A percentile compares a stretch with the other conserved stretches of the same genome.
These are phyloP conservation scores for Periparus ater DNA, from an alignment of 2,797 vertebrate species.

Conservation along the genomic window DNA sequence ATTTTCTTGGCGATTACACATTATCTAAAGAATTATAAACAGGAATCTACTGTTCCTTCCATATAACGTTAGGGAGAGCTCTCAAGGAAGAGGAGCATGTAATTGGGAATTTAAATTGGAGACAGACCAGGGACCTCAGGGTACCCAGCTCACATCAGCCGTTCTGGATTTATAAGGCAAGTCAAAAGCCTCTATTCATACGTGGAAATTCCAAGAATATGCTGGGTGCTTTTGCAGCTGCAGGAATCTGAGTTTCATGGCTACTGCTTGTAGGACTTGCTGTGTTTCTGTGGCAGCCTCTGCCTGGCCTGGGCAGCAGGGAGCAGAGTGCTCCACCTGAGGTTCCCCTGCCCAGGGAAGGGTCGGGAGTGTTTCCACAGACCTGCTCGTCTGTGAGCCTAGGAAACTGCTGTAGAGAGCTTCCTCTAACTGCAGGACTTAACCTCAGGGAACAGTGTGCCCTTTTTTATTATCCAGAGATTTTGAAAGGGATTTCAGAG, in stretches of 20 bases:
- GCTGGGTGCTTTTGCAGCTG: background rate
- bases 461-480: background rate
- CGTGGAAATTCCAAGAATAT: background rate
- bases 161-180: background rate
- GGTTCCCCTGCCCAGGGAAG: background rate
- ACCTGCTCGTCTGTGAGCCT: background rate
- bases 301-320: background rate
- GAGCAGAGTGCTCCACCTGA: accelerated
- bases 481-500: background rate
- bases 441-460: background rate
- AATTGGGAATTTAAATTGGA: background rate
- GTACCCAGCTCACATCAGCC: background rate
- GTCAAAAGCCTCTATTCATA: background rate
- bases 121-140: background rate
- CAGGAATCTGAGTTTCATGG: background rate
- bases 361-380: background rate
- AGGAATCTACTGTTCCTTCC: background rate
- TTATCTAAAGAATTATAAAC: background rate
- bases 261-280: background rate
- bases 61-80: background rate
- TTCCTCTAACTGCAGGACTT: background rate
- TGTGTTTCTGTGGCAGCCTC: background rate
- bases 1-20: background rate
- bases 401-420: background rate
- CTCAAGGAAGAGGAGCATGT: background rate